These are phyloP conservation scores for Menidia beryllina DNA, from an alignment of 2,113 vertebrate species.

Conservation along the genomic window DNA sequence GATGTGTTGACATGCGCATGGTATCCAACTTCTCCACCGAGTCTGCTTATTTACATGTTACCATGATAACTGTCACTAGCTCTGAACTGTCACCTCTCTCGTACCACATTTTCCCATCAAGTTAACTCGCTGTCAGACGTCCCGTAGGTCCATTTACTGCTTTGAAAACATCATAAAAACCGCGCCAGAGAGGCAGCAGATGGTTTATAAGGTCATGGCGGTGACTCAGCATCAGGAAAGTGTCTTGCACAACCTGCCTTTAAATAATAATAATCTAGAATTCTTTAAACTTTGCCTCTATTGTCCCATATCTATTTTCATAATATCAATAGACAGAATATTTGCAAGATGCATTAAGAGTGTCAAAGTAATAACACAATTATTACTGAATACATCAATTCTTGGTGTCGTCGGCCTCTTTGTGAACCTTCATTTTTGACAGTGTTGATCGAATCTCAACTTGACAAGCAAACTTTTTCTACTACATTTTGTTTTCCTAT, in stretches of 20 bases:
- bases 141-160: constrained; percentile 52
- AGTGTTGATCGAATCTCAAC: constrained; percentile 31
- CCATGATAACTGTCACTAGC: constrained; percentile 63
- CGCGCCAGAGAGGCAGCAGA: constrained; percentile 37
- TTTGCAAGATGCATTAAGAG: too few relatives aligned
- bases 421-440: constrained; percentile 10
- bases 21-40: constrained; percentile 11
- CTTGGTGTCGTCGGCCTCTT: neutral
- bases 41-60: constrained; percentile 57
- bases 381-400: too few relatives aligned
- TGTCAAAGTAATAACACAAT: too few relatives aligned
- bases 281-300: too few relatives aligned
- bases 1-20: neutral
- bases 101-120: constrained; percentile 23
- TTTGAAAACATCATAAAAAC: constrained; percentile 62
- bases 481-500: constrained; percentile 13
- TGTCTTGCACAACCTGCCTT: constrained; percentile 9
- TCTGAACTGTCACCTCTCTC: constrained; percentile 45
- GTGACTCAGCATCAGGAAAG: constrained; percentile 44
- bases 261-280: neutral
- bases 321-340: too few relatives aligned
- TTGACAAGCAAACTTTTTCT: constrained; percentile 57
- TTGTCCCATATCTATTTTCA: too few relatives aligned
- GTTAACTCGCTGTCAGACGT: constrained; percentile 34
- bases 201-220: constrained; percentile 49